phyloP scores from a whole-genome alignment of 2,888 invertebrate species.

The Lithosia quadra region DNA sequence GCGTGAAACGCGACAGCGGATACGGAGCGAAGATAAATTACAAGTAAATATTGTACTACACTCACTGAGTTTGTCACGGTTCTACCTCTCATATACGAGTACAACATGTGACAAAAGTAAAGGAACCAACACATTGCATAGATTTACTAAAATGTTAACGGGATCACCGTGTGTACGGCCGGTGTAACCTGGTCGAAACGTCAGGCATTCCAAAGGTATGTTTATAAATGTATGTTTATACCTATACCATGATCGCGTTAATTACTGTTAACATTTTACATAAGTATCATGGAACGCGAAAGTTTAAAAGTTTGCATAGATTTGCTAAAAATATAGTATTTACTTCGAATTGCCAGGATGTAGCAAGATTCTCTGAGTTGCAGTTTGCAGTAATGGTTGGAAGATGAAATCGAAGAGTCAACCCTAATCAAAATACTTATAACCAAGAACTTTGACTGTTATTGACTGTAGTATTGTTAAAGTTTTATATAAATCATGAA shows the following conservation, averaged over 20 bases:
- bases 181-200: too few relatives aligned
- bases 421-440: not conserved
- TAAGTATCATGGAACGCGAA: too few relatives aligned
- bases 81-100: not conserved
- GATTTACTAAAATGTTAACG: too few relatives aligned
- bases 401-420: not conserved
- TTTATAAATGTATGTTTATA: too few relatives aligned
- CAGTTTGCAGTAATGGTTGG: not conserved
- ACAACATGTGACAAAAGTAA: not conserved
- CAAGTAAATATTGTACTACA: constrained; percentile 40
- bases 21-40: constrained; percentile 39
- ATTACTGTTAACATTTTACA: too few relatives aligned
- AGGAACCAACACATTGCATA: constrained; percentile 2
- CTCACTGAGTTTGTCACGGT: constrained; percentile 18
- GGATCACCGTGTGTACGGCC: too few relatives aligned
- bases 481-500: too few relatives aligned
- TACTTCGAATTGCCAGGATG: not conserved
- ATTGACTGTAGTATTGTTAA: too few relatives aligned
- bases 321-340: not conserved
- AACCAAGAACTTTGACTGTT: not conserved
- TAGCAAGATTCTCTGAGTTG: not conserved
- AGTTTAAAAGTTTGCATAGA: too few relatives aligned
- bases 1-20: constrained; percentile 20
- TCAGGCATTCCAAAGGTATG: too few relatives aligned
- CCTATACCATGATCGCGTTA: too few relatives aligned